Percentiles rank a stretch among this genome's conserved stretches.
Conservation (phyloP, 2,797 vertebrate species). For the Tiaroga cobitis region DNA sequence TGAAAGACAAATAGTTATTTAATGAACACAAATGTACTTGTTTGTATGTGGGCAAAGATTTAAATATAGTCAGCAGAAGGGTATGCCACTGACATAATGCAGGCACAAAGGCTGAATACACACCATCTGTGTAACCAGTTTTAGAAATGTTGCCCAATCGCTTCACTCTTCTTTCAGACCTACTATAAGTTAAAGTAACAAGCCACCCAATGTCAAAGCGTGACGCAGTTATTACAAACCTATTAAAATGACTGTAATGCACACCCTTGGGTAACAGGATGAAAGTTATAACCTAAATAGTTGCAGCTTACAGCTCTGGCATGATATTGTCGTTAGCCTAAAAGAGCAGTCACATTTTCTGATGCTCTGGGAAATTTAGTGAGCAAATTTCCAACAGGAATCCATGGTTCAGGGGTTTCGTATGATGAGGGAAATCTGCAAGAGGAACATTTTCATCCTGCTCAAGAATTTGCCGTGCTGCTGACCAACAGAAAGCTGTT, state of each 20-base stretch:
- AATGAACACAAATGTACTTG: neutral
- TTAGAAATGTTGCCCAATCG: neutral
- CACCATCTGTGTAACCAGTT: neutral
- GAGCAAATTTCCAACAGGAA: neutral
- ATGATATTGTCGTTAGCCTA: neutral
- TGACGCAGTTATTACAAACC: neutral
- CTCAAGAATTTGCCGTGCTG: neutral
- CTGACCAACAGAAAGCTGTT: neutral
- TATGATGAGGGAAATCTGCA: neutral
- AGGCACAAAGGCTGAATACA: neutral
- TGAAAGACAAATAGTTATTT: constrained; percentile 1
- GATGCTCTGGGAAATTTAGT: neutral
- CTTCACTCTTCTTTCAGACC: neutral
- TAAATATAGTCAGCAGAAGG: neutral
- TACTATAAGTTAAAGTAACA: neutral
- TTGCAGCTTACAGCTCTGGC: neutral
- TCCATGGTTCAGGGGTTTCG: neutral
- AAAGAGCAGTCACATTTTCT: too few species aligned
- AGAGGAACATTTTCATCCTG: too few species aligned
- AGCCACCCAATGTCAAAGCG: neutral
- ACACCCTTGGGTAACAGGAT: neutral
- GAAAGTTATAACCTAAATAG: neutral
- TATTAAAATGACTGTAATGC: neutral
- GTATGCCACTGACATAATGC: neutral
- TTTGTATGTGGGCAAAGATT: neutral